Conservation (phyloP, 1,140 invertebrate species). For the Brachionus plicatilis region DNA sequence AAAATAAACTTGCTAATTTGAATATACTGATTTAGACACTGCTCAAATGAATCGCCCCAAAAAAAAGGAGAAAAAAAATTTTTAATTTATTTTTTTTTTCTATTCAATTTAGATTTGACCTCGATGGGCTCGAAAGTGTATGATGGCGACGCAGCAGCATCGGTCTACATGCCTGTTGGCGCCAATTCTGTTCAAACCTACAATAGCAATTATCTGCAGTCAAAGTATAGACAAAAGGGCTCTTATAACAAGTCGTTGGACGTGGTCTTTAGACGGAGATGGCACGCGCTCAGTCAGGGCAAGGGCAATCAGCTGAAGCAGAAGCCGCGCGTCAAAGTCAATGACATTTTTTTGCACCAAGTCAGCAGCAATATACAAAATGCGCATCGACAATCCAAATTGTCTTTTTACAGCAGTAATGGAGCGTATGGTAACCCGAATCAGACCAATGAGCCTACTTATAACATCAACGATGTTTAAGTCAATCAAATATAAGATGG, state of each 20-base stretch:
- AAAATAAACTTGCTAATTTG: too few species aligned
- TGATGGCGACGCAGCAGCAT: conserved; percentile 15
- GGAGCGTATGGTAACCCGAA: neutral
- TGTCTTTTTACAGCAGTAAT: conserved; percentile 29
- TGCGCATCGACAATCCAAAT: conserved; percentile 32
- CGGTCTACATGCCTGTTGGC: conserved; percentile 29
- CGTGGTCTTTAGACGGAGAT: conserved; percentile 32
- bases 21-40: too few species aligned
- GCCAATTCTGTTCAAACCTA: conserved; percentile 34
- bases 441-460: neutral
- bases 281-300: conserved; percentile 37
- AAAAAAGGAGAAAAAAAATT: too few species aligned
- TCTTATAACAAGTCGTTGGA: conserved; percentile 40
- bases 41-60: too few species aligned
- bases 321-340: conserved; percentile 40
- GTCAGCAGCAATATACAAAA: conserved; percentile 38
- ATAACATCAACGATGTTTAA: conserved; percentile 34
- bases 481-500: neutral
- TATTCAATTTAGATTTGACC: conserved; percentile 24
- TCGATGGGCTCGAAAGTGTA: conserved; percentile 39
- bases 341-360: conserved; percentile 39
- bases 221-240: conserved; percentile 31
- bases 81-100: neutral
- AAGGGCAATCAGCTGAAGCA: conserved; percentile 40
- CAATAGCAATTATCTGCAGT: conserved; percentile 35